A percentile compares a stretch with the other conserved stretches of the same genome.
These are phyloP conservation scores for Onychomys arenicola DNA, from an alignment of 2,797 vertebrate species.

Conservation along the genomic window DNA sequence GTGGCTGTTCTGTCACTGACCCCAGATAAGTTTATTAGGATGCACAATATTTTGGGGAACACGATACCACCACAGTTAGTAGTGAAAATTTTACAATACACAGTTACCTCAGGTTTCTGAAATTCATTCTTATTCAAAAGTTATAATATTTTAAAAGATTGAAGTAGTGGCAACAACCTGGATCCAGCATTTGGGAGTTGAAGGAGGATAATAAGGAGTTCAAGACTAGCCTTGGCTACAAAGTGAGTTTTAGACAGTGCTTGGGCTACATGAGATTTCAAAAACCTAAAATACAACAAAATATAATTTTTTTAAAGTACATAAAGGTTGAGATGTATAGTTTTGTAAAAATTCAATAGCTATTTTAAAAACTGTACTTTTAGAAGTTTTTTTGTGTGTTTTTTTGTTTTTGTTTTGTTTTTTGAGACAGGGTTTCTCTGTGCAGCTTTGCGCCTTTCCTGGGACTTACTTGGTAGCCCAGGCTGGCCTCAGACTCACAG, in stretches of 20 bases:
- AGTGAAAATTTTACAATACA: neutral
- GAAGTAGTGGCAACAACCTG: neutral
- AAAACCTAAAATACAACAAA: neutral
- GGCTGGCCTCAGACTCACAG: no score
- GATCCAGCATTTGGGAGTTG: neutral
- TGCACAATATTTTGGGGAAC: no score
- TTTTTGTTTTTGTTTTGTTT: no score
- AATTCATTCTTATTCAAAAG: neutral
- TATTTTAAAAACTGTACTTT: slow-evolving; percentile 13
- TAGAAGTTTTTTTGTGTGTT: no score
- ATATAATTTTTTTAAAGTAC: neutral
- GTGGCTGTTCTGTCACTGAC: no score
- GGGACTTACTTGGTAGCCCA: no score
- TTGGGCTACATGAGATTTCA: neutral
- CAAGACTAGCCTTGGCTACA: neutral
- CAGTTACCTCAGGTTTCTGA: neutral
- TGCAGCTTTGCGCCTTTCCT: no score
- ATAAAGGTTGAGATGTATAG: slow-evolving; percentile 30
- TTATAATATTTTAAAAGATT: neutral
- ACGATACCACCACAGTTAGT: no score
- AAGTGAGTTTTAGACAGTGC: neutral
- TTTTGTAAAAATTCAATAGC: slow-evolving; percentile 20
- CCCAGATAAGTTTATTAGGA: no score
- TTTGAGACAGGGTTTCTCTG: no score
- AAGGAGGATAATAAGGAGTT: neutral